A percentile compares a stretch with the other conserved stretches of the same genome.
These are phyloP conservation scores for Parapristionchus giblindavisi DNA, from an alignment of 2,888 invertebrate species.

Conservation along the genomic window DNA sequence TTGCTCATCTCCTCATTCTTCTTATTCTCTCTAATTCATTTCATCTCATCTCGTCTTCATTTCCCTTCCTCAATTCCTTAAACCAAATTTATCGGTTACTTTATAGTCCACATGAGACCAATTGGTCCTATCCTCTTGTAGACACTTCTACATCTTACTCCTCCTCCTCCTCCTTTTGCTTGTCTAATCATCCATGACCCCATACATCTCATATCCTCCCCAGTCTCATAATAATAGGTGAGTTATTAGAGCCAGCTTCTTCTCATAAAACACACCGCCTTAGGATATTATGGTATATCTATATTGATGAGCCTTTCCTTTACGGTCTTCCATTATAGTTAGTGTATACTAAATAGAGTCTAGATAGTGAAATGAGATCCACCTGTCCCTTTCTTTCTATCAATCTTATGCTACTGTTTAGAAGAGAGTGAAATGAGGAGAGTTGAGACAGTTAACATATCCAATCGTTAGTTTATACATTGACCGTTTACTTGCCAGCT, in stretches of 20 bases:
- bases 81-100: constrained; percentile 29
- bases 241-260: constrained; percentile 13
- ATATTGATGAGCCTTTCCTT: neutral
- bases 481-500: neutral
- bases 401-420: no score
- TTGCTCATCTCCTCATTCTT: neutral
- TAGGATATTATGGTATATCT: neutral
- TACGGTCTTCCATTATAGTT: neutral
- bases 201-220: neutral
- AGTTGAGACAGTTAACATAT: no score
- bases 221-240: constrained; percentile 14
- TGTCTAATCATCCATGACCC: constrained; percentile 22
- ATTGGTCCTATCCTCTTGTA: neutral
- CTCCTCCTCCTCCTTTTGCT: neutral
- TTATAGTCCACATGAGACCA: constrained; percentile 36
- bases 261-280: neutral
- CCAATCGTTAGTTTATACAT: neutral
- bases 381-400: no score
- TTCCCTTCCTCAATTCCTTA: constrained; percentile 25
- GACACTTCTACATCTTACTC: neutral
- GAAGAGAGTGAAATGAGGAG: no score
- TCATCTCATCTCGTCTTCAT: neutral
- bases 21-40: neutral
- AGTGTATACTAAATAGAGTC: no score
- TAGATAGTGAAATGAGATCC: no score